Evolutionary conservation across 2,113 vertebrate species (phyloP).

Genomic region (Trichechus manatus): DNA sequence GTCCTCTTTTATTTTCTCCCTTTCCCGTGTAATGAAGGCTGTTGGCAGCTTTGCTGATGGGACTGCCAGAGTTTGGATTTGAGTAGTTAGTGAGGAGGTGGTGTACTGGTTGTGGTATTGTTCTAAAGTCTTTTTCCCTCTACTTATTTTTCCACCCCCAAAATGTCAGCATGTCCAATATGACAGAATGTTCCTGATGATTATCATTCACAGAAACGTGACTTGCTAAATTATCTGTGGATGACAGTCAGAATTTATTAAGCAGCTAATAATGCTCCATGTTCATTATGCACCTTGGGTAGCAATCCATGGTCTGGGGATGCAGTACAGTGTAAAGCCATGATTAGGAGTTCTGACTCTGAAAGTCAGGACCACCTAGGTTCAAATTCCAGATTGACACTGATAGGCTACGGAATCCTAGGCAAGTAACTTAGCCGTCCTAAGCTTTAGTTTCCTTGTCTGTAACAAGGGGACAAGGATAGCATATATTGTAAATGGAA

Average conservation of each 20-base stretch:
- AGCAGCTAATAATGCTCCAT: neutral
- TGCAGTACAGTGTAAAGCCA: neutral
- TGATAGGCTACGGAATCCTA: neutral
- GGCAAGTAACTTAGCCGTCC: neutral
- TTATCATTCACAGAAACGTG: constrained; percentile 68
- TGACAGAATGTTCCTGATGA: constrained; percentile 81
- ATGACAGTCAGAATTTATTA: constrained; percentile 45
- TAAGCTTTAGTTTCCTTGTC: neutral
- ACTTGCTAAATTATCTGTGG: constrained; percentile 70
- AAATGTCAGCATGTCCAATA: constrained; percentile 80
- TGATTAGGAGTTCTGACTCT: neutral
- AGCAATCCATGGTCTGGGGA: neutral
- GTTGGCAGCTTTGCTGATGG: constrained; percentile 65
- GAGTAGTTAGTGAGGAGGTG: constrained; percentile 74
- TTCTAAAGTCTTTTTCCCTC: constrained; percentile 75
- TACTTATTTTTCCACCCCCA: constrained; percentile 80
- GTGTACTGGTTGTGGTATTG: constrained; percentile 73
- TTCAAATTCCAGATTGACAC: neutral
- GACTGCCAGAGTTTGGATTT: constrained; percentile 69
- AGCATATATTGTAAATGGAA: neutral
- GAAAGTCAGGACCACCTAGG: neutral
- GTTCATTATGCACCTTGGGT: neutral
- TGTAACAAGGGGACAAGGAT: neutral
- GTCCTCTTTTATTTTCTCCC: neutral
- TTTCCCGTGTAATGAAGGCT: constrained; percentile 4